Conservation (phyloP, 2,113 vertebrate genomes). For the Sorex fumeus region DNA sequence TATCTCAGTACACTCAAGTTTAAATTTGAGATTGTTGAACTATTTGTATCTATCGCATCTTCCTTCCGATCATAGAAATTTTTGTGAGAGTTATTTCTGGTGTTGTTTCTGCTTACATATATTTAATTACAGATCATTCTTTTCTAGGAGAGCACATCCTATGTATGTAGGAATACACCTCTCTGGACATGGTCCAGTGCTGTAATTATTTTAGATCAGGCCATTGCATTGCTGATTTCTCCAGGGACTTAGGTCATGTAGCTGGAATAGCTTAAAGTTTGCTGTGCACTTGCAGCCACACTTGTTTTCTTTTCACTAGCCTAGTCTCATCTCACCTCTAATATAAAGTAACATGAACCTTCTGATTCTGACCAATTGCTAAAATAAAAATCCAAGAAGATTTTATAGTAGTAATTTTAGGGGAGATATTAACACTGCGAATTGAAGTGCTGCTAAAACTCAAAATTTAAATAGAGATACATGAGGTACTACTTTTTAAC, state of each 20-base stretch:
- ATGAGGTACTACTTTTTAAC: neutral
- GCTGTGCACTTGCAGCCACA: constrained; percentile 19
- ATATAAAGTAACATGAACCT: constrained; percentile 29
- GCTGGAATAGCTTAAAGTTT: neutral
- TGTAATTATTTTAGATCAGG: constrained; percentile 72
- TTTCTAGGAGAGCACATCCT: constrained; percentile 83
- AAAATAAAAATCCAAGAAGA: constrained; percentile 56
- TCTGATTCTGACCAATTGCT: constrained; percentile 50
- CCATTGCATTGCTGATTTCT: constrained; percentile 72
- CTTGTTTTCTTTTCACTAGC: neutral
- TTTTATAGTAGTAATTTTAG: constrained; percentile 49
- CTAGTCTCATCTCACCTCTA: constrained; percentile 75
- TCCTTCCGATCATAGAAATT: constrained; percentile 88
- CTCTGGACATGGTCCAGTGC: constrained; percentile 71
- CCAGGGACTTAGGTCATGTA: constrained; percentile 48
- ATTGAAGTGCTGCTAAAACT: constrained; percentile 13
- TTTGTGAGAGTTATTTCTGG: constrained; percentile 83
- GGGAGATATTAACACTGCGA: constrained; percentile 34
- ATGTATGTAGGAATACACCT: constrained; percentile 84
- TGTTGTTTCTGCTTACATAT: constrained; percentile 82
- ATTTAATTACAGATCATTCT: constrained; percentile 56
- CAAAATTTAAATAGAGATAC: no score
- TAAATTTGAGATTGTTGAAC: constrained; percentile 84
- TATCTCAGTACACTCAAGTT: constrained; percentile 61
- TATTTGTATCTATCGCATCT: constrained; percentile 72